Conservation (phyloP, 2,797 vertebrate species). For the Pipistrellus pygmaeus region DNA sequence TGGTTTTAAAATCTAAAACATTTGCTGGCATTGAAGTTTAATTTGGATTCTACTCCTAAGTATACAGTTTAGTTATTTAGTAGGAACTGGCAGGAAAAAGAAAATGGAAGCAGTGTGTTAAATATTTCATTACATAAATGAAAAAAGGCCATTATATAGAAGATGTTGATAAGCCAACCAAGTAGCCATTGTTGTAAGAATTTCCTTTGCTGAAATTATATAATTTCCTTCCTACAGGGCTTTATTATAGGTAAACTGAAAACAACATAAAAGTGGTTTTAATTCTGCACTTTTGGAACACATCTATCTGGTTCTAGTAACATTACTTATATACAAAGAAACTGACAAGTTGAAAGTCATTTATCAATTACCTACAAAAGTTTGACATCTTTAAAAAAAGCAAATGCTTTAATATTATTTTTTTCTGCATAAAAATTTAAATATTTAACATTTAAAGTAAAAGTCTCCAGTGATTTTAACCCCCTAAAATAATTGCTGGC, state of each 20-base stretch:
- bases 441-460: constrained; percentile 39
- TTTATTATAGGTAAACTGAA: constrained; percentile 32
- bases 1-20: constrained; percentile 68
- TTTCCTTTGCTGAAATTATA: constrained; percentile 54
- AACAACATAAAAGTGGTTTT: constrained; percentile 58
- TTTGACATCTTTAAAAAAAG: constrained; percentile 10
- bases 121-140: constrained; percentile 57
- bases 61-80: constrained; percentile 46
- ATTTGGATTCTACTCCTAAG: constrained; percentile 39
- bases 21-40: constrained; percentile 46
- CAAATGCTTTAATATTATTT: constrained; percentile 4
- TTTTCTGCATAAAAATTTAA: constrained; percentile 41
- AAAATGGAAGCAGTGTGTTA: constrained; percentile 51
- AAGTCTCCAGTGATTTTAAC: constrained; percentile 31
- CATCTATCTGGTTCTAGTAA: not conserved
- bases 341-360: not conserved
- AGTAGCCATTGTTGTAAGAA: constrained; percentile 1
- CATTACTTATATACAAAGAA: constrained; percentile 44
- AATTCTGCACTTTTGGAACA: constrained; percentile 54
- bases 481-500: not conserved
- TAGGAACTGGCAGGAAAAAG: constrained; percentile 38
- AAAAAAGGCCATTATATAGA: constrained; percentile 32
- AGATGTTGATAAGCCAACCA: constrained; percentile 27
- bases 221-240: constrained; percentile 28
- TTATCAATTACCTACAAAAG: constrained; percentile 39